phyloP scores from a whole-genome alignment of 2,113 vertebrate genomes.

The Atrichornis clamosus region DNA sequence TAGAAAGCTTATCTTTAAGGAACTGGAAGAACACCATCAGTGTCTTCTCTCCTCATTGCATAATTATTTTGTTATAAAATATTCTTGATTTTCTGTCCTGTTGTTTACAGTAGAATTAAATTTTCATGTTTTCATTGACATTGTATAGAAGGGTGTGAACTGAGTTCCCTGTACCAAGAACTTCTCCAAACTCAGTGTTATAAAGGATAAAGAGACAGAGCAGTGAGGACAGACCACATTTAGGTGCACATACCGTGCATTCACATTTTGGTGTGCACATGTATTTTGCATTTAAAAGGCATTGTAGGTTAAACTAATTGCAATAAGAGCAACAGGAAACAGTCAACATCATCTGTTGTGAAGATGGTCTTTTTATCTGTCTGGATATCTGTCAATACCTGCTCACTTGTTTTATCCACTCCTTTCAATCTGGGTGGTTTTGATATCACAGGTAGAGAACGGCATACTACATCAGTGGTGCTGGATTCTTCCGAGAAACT shows the following conservation, averaged over 20 bases:
- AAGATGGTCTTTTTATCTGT: neutral
- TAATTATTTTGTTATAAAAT: neutral
- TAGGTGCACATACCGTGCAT: neutral
- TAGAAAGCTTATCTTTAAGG: neutral
- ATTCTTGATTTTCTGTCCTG: neutral
- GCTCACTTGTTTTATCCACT: neutral
- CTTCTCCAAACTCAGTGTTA: neutral
- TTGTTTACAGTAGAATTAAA: neutral
- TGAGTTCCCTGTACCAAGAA: neutral
- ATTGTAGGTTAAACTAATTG: neutral
- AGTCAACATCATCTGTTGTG: neutral
- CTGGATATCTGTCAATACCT: neutral
- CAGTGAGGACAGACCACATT: accelerated
- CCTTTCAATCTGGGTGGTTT: neutral
- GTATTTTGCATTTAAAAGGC: neutral
- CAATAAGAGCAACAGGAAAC: neutral
- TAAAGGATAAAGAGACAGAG: neutral
- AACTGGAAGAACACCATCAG: neutral
- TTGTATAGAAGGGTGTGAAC: neutral
- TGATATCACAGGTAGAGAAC: neutral
- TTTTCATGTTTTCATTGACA: neutral
- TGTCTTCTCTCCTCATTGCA: neutral
- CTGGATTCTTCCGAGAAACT: neutral
- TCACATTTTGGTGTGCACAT: too few species aligned
- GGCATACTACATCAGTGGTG: neutral